Evolutionary conservation across 2,113 vertebrate species (phyloP), one percentile per base, ranked within the genome.

Genomic region (Lipophrys pholis): DNA sequence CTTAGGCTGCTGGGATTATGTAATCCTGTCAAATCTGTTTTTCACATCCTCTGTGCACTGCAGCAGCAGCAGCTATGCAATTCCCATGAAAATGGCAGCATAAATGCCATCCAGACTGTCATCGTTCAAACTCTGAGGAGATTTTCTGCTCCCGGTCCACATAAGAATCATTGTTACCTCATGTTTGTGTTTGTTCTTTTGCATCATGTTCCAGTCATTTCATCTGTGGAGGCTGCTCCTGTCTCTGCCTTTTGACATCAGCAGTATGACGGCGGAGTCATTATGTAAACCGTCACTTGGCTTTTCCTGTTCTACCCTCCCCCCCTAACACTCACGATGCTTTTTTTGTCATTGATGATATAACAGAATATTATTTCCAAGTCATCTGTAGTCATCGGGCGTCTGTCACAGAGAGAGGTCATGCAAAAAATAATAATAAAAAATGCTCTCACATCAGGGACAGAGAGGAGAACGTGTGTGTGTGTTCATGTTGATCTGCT

Each of bases 11-110:
- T 68, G 82, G 74, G 78, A 86, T 92, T 88, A 91, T 90, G 82
- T 90, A 91, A 93, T 87, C 85, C 82, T 69, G 74, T 86, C 84
- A 86, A 79, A 89, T 88, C 77, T 70, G 73, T 43, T 76, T 16
- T 55, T 54, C 30, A 66, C 78, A 68, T 83, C 30, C 55, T 61
- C 69, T n/a, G 57, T 84, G 78, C 81, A 73, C 70, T 69, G 84
- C 86, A 83, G 82, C 75, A 75, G 38, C 68, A 64, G 64, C 70
- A 64, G 59, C 76, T 80, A 84, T 43, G 69, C 45, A 11, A 51
- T 65, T 78, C 58, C 42, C 6, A 38, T 69, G 49, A 68, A 69
- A 74, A 83, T 60, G 58, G 58, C 63, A 64, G 70, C 73, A 64
- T 53, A 57, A 82, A 81, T 42, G 36, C 76, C 58, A 79, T 74